Percentiles rank a stretch among this genome's conserved stretches.
phyloP scores from a whole-genome alignment of 2,113 vertebrate species.

The Takifugu flavidus region DNA sequence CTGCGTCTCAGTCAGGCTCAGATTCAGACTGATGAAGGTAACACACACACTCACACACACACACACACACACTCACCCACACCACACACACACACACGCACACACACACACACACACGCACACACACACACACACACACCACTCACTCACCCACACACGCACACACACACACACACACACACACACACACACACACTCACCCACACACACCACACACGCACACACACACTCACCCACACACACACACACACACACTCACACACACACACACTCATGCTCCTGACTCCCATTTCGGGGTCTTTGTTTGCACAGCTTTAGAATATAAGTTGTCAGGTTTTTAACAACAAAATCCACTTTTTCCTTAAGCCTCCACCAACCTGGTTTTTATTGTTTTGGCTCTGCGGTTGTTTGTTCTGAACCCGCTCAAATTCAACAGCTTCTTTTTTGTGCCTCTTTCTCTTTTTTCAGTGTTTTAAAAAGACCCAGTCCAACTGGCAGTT shows the following conservation, averaged over 20 bases:
- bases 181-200: neutral
- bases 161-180: neutral
- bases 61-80: neutral
- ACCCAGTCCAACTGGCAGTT: conserved; percentile 53
- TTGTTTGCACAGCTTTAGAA: neutral
- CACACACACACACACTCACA: neutral
- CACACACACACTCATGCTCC: neutral
- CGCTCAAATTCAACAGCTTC: too few relatives aligned
- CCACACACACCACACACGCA: neutral
- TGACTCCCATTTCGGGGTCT: neutral
- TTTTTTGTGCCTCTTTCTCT: neutral
- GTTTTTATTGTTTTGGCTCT: too few relatives aligned
- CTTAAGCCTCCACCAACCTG: too few relatives aligned
- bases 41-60: neutral
- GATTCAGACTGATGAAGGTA: conserved; percentile 65
- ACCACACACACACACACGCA: too few relatives aligned
- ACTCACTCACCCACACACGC: neutral
- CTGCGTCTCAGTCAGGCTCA: conserved; percentile 48
- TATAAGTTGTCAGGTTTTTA: too few relatives aligned
- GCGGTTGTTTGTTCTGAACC: too few relatives aligned
- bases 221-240: neutral
- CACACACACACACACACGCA: too few relatives aligned
- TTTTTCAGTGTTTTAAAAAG: conserved; percentile 51
- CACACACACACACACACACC: too few relatives aligned
- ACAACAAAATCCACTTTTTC: too few relatives aligned